Conservation (phyloP, 2,113 vertebrate species). For the Corythoichthys haematopterus region DNA sequence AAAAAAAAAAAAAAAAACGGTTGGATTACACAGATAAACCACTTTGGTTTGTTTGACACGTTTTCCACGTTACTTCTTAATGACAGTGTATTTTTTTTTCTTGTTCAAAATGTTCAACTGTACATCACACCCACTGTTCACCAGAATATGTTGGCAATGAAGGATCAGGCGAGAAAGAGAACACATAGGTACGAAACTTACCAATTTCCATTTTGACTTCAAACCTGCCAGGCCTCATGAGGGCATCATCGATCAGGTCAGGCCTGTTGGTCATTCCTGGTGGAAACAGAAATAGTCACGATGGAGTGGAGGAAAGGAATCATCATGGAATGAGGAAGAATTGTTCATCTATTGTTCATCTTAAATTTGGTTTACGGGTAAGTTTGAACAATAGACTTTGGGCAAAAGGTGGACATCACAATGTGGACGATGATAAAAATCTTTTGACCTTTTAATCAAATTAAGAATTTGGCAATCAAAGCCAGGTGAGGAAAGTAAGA, state of each 20-base stretch:
- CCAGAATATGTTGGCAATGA: not conserved
- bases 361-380: no score
- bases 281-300: not conserved
- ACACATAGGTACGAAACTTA: constrained; percentile 39
- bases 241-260: constrained; percentile 95
- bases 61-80: not conserved
- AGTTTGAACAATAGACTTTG: no score
- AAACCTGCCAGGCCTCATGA: constrained; percentile 93
- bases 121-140: not conserved
- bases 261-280: constrained; percentile 98
- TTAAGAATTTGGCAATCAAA: not conserved
- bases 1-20: no score
- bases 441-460: not conserved
- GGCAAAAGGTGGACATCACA: not conserved
- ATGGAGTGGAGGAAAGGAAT: no score
- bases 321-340: no score
- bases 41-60: not conserved
- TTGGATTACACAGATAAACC: no score
- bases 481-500: no score
- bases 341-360: no score
- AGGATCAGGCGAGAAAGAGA: no score
- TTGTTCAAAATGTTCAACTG: not conserved
- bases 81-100: not conserved
- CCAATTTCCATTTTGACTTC: constrained; percentile 99
- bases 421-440: not conserved